Evolutionary conservation across 2,888 invertebrate species (phyloP).

Genomic region (Zaprionus obscuricornis): DNA sequence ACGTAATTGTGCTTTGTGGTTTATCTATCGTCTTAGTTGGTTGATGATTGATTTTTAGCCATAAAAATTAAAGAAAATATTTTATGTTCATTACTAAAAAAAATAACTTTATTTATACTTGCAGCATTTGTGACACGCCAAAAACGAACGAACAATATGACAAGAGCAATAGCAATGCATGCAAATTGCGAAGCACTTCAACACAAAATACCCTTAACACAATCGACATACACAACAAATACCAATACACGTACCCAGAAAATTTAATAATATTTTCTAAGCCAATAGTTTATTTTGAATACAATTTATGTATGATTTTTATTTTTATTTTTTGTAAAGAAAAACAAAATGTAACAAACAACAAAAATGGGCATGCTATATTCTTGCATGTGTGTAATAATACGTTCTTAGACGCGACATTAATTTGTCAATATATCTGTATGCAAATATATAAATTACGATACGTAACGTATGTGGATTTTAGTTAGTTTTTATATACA

Average conservation of each 20-base stretch:
- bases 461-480: constrained; percentile 42
- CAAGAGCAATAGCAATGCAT: constrained; percentile 69
- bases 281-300: not conserved
- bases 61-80: no score
- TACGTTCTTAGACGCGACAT: constrained; percentile 23
- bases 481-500: constrained; percentile 45
- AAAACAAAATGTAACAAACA: no score
- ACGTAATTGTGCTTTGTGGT: no score
- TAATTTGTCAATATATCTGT: constrained; percentile 12
- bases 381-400: constrained; percentile 14
- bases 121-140: constrained; percentile 66
- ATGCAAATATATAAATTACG: constrained; percentile 21
- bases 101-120: constrained; percentile 59
- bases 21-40: no score
- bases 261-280: constrained; percentile 33
- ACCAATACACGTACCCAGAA: constrained; percentile 28
- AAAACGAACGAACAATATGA: constrained; percentile 51
- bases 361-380: no score
- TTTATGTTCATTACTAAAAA: constrained; percentile 35
- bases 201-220: constrained; percentile 27
- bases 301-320: constrained; percentile 6
- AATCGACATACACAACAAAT: constrained; percentile 18
- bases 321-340: no score
- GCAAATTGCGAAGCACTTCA: constrained; percentile 52
- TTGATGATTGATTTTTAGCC: no score